These are phyloP conservation scores for Drosophila subobscura DNA, from an alignment of 1,140 invertebrate species.

Conservation along the genomic window DNA sequence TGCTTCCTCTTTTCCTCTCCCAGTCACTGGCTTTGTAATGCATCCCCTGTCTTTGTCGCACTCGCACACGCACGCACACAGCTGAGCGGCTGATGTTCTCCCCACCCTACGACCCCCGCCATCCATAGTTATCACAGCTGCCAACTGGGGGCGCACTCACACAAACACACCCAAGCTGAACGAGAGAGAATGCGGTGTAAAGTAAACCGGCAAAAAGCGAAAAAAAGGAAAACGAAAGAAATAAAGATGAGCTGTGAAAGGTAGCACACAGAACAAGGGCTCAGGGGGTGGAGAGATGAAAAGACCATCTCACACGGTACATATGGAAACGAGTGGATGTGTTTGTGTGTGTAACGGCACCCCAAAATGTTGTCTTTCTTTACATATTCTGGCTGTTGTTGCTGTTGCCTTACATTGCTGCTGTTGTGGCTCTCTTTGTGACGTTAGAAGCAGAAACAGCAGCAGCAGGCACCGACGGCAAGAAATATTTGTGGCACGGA, in stretches of 20 bases:
- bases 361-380: conserved; percentile 34
- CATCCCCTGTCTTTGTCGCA: conserved; percentile 32
- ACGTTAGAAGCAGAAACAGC: conserved; percentile 4
- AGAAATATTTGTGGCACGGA: conserved; percentile 1
- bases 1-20: conserved; percentile 20
- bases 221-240: conserved; percentile 45
- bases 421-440: too few relatives aligned
- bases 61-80: conserved; percentile 61
- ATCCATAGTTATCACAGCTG: conserved; percentile 61
- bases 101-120: conserved; percentile 8
- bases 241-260: conserved; percentile 66
- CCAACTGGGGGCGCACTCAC: conserved; percentile 44
- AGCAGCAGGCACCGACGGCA: conserved; percentile 9
- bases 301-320: conserved; percentile 1
- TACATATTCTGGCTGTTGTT: conserved; percentile 1
- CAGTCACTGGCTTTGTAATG: not conserved
- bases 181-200: conserved; percentile 47
- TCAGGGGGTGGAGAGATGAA: conserved; percentile 22
- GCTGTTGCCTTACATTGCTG: not conserved
- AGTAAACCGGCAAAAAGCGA: conserved; percentile 74
- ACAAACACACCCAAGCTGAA: conserved; percentile 34
- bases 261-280: conserved; percentile 26
- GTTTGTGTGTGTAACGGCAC: conserved; percentile 46
- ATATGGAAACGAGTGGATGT: not conserved
- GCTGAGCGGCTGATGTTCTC: conserved; percentile 56